Evolutionary conservation across 2,797 vertebrate species (phyloP), one percentile per base, ranked within the genome.

Genomic region (Tragelaphus eurycerus): DNA sequence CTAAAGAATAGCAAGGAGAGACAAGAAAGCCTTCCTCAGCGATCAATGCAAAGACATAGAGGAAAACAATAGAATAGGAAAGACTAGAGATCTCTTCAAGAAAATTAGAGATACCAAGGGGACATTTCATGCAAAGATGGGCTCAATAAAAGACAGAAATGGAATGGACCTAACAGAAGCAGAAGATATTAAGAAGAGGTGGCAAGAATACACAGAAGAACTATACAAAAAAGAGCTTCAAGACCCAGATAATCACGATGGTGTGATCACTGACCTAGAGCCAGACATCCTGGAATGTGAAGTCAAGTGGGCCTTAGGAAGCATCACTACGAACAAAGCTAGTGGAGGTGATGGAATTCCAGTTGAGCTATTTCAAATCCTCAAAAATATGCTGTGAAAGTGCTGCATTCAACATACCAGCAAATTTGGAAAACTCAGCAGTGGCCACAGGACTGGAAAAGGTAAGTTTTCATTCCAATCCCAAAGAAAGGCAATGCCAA

Each of bases 221-320:
- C 60, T 64, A 4, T n/a, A 64, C 0, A 31, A 62, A 62, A 62
- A 31, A 31, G 29, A 62, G 31, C 60, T 62, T 62, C 29, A 67
- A 0, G 2, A 67, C 62, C n/a, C n/a, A 67, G n/a, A 67, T 67
- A 67, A 34, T 34, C 16, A 67, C 0, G 1, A 67, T 34, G n/a
- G n/a, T 67, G 2, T 67, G 62, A 34, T 67, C 17, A 67, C 17
- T 67, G 16, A 67, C n/a, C 16, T 67, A 67, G n/a, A 34, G 62
- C 62, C 62, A 67, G 62, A 34, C 8, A 34, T 19, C 8, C 62
- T 67, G n/a, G 62, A 34, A 67, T 67, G n/a, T 0, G 16, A 67
- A 67, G 62, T 67, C n/a, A 34, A 67, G 8, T 34, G 62, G 62
- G n/a, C 62, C 62, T 67, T 34, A 67, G 62, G 16, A n/a, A 34